phyloP scores from a whole-genome alignment of 2,113 vertebrate species.

The Myotis lucifugus region DNA sequence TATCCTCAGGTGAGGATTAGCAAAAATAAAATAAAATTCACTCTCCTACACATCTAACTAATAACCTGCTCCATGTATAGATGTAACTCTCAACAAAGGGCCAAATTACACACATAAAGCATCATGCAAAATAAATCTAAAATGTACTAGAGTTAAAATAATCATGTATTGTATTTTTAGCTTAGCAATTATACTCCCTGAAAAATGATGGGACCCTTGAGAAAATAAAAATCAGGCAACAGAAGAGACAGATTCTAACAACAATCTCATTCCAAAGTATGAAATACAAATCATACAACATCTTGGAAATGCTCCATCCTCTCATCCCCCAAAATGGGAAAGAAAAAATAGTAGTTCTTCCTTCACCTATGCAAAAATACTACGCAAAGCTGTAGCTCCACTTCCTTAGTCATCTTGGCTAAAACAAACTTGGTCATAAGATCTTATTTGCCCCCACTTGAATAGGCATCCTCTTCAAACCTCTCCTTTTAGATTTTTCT shows the following conservation, averaged over 20 bases:
- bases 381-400: neutral
- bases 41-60: neutral
- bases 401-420: neutral
- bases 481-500: conserved; percentile 11
- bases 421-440: conserved; percentile 13
- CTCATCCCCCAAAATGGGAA: neutral
- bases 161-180: neutral
- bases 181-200: neutral
- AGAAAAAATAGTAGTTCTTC: neutral
- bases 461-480: neutral
- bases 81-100: neutral
- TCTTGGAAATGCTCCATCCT: neutral
- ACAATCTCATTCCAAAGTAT: conserved; percentile 4
- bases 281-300: neutral
- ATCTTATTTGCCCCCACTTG: conserved; percentile 9
- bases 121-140: conserved; percentile 16
- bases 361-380: neutral
- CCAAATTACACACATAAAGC: neutral
- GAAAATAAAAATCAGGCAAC: conserved; percentile 24
- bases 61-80: neutral
- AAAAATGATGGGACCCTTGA: conserved; percentile 19
- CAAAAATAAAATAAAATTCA: neutral
- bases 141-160: neutral
- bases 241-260: neutral
- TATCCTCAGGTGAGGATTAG: too few relatives aligned